Evolutionary conservation across 2,888 invertebrate genomes (phyloP).

Genomic region (Pyrocoelia pectoralis): DNA sequence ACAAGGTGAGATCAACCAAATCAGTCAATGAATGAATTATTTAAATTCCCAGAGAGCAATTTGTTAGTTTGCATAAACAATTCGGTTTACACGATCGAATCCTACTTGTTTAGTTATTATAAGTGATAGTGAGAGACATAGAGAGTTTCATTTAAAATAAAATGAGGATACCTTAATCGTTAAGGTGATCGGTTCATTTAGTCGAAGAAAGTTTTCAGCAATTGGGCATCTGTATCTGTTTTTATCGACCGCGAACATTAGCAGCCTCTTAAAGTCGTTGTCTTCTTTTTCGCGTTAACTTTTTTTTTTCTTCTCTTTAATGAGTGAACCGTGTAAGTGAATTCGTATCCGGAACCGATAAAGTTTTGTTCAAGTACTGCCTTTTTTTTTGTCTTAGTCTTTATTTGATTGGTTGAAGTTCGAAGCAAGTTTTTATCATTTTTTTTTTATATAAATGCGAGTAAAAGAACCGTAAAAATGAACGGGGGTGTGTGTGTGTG

Average conservation of each 20-base stretch:
- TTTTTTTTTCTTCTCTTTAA: conserved; percentile 32
- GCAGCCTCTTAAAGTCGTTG: conserved; percentile 27
- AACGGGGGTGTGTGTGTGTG: too few species aligned
- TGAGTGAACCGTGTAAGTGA: conserved; percentile 41
- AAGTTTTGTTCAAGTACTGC: conserved; percentile 36
- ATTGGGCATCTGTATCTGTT: conserved; percentile 16
- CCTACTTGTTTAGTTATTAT: too few species aligned
- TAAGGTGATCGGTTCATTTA: neutral
- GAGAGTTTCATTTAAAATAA: too few species aligned
- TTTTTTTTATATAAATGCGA: conserved; percentile 9
- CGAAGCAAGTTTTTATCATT: conserved; percentile 12
- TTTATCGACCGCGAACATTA: conserved; percentile 35
- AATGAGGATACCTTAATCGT: too few species aligned
- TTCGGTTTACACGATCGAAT: too few species aligned
- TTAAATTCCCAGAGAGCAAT: too few species aligned
- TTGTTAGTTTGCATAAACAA: too few species aligned
- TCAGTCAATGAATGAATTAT: too few species aligned
- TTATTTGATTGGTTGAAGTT: conserved; percentile 33
- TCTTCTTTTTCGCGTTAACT: conserved; percentile 35
- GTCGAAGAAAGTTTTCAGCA: conserved; percentile 4
- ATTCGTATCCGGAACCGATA: conserved; percentile 34
- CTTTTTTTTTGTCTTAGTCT: conserved; percentile 27
- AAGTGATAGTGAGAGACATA: too few species aligned
- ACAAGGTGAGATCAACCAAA: too few species aligned
- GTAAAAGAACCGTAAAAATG: neutral